phyloP scores from a whole-genome alignment of 2,888 invertebrate genomes.

The Dorcus parallelipipedus region DNA sequence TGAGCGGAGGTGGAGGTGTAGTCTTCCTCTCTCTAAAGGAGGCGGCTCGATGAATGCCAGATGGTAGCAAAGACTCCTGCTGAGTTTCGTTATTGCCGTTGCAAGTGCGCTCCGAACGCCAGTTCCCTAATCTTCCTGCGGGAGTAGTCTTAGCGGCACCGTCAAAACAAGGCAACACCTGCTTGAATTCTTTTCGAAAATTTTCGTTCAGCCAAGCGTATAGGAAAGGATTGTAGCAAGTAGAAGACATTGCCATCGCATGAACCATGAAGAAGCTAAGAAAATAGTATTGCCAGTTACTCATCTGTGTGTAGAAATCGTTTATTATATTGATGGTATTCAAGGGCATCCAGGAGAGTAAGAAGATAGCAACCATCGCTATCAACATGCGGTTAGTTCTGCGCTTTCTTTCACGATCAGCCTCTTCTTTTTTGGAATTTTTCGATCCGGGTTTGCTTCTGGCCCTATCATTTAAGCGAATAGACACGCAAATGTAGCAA shows the following conservation, averaged over 20 bases:
- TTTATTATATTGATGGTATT: constrained; percentile 86
- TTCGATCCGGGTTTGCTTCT: constrained; percentile 81
- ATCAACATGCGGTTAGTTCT: constrained; percentile 96
- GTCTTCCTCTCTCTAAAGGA: constrained; percentile 49
- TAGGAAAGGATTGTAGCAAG: constrained; percentile 90
- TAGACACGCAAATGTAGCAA: constrained; percentile 90
- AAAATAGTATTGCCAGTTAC: constrained; percentile 77
- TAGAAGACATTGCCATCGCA: constrained; percentile 89
- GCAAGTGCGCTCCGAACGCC: constrained; percentile 66
- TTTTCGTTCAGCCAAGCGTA: constrained; percentile 96
- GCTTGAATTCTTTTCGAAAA: constrained; percentile 85
- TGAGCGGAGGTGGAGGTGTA: constrained; percentile 40
- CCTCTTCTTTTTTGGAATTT: constrained; percentile 82
- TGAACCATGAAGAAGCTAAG: constrained; percentile 88
- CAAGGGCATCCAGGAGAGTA: constrained; percentile 92
- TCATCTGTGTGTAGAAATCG: constrained; percentile 72
- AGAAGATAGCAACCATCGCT: constrained; percentile 95
- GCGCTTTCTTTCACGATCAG: constrained; percentile 84
- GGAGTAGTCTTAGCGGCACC: constrained; percentile 38
- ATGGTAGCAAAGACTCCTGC: constrained; percentile 50
- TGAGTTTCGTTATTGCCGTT: constrained; percentile 75
- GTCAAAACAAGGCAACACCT: constrained; percentile 65
- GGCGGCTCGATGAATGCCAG: constrained; percentile 55
- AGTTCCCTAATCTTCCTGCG: constrained; percentile 52
- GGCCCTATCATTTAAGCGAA: constrained; percentile 80